These are phyloP conservation scores for Drosophila neocordata DNA, from an alignment of 1,140 invertebrate genomes.

Conservation along the genomic window DNA sequence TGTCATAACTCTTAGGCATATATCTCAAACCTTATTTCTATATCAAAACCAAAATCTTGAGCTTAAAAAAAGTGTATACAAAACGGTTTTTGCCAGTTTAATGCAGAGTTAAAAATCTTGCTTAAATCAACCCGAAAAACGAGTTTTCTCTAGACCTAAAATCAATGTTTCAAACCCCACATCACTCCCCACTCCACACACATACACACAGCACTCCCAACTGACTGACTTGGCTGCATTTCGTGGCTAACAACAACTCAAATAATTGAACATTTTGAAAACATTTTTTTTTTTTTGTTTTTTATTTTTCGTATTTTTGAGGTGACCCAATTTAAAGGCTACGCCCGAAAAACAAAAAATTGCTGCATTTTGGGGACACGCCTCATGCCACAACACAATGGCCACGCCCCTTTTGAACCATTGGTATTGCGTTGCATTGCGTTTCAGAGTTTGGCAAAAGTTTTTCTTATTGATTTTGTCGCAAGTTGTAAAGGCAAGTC, in stretches of 20 bases:
- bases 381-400: not conserved
- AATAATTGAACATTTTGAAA: constrained; percentile 63
- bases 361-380: constrained; percentile 46
- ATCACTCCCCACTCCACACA: no score
- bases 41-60: not conserved
- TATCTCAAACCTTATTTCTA: not conserved
- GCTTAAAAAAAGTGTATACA: constrained; percentile 37
- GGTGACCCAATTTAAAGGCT: constrained; percentile 69
- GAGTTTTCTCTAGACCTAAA: constrained; percentile 61
- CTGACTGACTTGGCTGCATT: constrained; percentile 47
- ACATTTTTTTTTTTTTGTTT: not conserved
- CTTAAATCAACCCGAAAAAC: constrained; percentile 62
- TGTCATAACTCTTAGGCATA: no score
- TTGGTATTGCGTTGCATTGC: constrained; percentile 17
- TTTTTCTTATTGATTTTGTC: constrained; percentile 73
- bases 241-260: constrained; percentile 23
- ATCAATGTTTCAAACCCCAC: constrained; percentile 40
- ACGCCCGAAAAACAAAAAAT: constrained; percentile 64
- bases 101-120: constrained; percentile 43
- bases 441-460: constrained; percentile 25
- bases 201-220: constrained; percentile 22
- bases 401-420: constrained; percentile 14
- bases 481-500: constrained; percentile 42
- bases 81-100: constrained; percentile 25
- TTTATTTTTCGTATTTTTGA: constrained; percentile 28